Evolutionary conservation across 2,113 vertebrate species (phyloP), one percentile per base, ranked within the genome.

Genomic region (Orientallactaga bullata): DNA sequence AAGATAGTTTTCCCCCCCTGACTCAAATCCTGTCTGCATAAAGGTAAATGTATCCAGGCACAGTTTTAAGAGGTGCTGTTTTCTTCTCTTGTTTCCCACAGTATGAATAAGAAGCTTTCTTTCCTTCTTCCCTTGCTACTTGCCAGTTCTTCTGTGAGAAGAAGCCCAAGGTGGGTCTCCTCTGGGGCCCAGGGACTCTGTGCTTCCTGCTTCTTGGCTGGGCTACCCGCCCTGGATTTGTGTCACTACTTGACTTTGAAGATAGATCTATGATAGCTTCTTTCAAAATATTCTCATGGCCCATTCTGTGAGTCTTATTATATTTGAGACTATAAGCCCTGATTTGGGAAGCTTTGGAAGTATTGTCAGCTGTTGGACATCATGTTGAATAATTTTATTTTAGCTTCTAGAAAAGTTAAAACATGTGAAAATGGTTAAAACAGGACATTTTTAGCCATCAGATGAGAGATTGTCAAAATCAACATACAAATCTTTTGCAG

Each of bases 51-150:
- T 84, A 94, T 71, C 90, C 37, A 87, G 61, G 24, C 9, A 26
- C 10, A 66, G 69, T 93, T 96, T 83, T 95, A 97, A 96, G 94
- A 69, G 85, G 61, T 81, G 21, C 30, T 13, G 30, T 60, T 73
- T 73, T 5, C 51, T 73, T 73, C n/a, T 5, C 51, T 32, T 21
- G 26, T 30, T 73, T 58, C 24, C 26, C 8, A 72, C 51, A 61
- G 37, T 51, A 39, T 10, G 35, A 73, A 73, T 18, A 16, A 61
- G 51, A 61, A 61, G 11, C 5, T 23, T 24, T 66, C 84, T 35
- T 23, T 24, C 83, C 84, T 58, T 24, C 5, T 80, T 37, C 39
- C 7, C 35, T 32, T 65, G 28, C 6, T 51, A 37, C 23, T 7
- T 8, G 18, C 32, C 7, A 1, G 82, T 21, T 16, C 35, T 81